Conservation (phyloP, 2,113 vertebrate species). For the Cryptoleucopteryx plumbea region DNA sequence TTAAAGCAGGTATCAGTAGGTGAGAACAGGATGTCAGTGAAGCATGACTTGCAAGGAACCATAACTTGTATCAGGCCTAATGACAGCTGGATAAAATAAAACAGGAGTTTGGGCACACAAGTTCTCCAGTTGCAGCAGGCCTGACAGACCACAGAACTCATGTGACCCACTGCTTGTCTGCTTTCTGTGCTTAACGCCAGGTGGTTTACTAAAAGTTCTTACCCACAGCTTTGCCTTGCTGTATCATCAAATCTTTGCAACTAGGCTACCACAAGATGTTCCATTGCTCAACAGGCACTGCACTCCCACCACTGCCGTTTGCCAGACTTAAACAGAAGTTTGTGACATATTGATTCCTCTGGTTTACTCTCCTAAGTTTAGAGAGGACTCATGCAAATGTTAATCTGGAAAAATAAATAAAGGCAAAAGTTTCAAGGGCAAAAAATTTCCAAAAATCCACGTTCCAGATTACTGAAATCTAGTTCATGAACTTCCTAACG, state of each 20-base stretch:
- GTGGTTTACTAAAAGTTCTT: not conserved
- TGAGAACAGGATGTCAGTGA: not conserved
- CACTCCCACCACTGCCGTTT: not conserved
- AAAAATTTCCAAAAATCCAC: not conserved
- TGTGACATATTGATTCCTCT: not conserved
- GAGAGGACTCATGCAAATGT: not conserved
- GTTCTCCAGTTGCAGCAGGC: not conserved
- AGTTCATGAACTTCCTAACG: not conserved
- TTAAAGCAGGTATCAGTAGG: not conserved
- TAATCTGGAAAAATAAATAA: constrained; percentile 44
- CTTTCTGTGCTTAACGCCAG: not conserved
- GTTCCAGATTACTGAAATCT: not conserved
- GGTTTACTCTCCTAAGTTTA: constrained; percentile 10
- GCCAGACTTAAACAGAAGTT: not conserved
- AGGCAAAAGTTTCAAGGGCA: constrained; percentile 28
- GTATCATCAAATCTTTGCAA: not conserved
- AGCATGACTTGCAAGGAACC: not conserved
- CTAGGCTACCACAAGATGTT: not conserved
- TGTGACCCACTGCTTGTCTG: not conserved
- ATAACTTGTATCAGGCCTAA: not conserved
- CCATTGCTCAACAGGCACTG: not conserved
- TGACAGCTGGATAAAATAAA: not conserved
- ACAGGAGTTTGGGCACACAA: not conserved
- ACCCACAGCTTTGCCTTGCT: not conserved
- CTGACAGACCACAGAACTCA: not conserved